phyloP scores from a whole-genome alignment of 2,113 vertebrate species.

The Columba janthina region DNA sequence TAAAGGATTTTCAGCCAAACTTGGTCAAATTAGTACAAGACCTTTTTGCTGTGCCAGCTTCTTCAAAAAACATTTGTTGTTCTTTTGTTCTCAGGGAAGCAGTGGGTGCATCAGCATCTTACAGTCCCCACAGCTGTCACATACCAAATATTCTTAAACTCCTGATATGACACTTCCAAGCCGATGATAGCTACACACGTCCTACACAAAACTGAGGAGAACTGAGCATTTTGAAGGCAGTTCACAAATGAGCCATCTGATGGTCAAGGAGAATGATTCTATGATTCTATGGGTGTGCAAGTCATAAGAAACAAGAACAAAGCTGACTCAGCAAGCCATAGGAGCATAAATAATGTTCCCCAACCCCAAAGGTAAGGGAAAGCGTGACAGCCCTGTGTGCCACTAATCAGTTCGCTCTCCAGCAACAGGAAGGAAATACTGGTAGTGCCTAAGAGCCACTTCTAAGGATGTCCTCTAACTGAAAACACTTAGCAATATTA shows the following conservation, averaged over 20 bases:
- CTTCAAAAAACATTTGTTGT: background rate
- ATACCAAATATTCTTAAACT: background rate
- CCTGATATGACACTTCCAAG: background rate
- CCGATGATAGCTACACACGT: background rate
- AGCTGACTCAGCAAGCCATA: background rate
- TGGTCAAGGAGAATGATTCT: background rate
- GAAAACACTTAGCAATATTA: background rate
- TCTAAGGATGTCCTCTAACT: background rate
- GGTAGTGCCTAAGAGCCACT: rapidly evolving
- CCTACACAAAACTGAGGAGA: background rate
- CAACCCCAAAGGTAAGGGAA: background rate
- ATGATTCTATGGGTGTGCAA: background rate
- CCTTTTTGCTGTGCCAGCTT: background rate
- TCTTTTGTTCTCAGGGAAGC: background rate
- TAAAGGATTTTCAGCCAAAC: background rate
- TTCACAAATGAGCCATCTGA: background rate
- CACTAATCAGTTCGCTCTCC: background rate
- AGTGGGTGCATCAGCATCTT: background rate
- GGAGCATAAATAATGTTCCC: background rate
- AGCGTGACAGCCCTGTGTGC: background rate
- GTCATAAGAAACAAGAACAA: background rate
- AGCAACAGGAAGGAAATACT: background rate
- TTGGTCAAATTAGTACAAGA: background rate
- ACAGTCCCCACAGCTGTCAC: background rate
- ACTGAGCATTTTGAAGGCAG: background rate